A percentile compares a stretch with the other conserved stretches of the same genome.
Conservation (phyloP, 2,113 vertebrate species). For the Oophaga pumilio region DNA sequence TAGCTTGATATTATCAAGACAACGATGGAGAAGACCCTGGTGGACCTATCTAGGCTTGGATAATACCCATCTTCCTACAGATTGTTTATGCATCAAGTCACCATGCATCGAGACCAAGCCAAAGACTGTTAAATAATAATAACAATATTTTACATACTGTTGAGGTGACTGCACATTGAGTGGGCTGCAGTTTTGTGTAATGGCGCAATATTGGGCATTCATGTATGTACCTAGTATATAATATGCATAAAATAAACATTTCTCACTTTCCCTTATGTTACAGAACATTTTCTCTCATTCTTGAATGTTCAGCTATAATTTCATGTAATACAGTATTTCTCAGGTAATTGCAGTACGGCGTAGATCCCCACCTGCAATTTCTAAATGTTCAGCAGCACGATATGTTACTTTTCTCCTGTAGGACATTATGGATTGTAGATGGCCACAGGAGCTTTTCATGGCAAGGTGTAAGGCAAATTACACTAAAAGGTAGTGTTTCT, state of each 20-base stretch:
- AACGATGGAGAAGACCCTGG: no score
- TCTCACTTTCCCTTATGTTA: neutral
- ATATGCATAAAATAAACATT: neutral
- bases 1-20: no score
- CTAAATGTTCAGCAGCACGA: neutral
- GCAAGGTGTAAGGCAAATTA: neutral
- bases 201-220: neutral
- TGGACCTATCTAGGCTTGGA: no score
- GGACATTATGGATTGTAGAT: constrained; percentile 16
- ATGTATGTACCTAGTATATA: neutral
- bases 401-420: neutral
- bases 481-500: neutral
- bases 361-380: neutral
- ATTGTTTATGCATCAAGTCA: no score
- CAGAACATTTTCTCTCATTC: neutral
- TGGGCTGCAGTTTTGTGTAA: neutral
- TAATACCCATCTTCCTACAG: no score
- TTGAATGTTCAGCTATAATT: neutral
- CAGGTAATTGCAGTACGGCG: neutral
- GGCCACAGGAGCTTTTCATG: neutral
- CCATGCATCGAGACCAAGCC: no score
- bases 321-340: neutral
- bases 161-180: neutral
- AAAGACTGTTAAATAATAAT: no score
- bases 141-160: no score